phyloP scores from a whole-genome alignment of 1,140 invertebrate species.

The Phymastichus coffea region DNA sequence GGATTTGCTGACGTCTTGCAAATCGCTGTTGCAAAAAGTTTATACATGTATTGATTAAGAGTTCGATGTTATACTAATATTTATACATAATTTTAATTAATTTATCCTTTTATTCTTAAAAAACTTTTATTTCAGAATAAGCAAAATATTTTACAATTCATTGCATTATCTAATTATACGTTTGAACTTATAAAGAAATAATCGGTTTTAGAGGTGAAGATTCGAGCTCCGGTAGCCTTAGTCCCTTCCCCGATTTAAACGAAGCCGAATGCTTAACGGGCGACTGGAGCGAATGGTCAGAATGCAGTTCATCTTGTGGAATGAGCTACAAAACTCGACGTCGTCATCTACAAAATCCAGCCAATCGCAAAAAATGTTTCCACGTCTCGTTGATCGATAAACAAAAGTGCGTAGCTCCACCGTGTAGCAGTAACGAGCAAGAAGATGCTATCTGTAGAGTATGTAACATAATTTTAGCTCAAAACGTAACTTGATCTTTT shows the following conservation, averaged over 20 bases:
- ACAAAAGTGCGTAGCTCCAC: constrained; percentile 71
- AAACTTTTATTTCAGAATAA: too few relatives aligned
- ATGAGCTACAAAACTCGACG: constrained; percentile 66
- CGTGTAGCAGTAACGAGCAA: constrained; percentile 55
- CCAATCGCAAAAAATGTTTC: constrained; percentile 76
- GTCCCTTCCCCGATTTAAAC: neutral
- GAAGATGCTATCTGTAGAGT: constrained; percentile 61
- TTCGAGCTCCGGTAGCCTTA: too few relatives aligned
- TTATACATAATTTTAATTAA: too few relatives aligned
- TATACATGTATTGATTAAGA: too few relatives aligned
- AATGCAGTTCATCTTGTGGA: constrained; percentile 71
- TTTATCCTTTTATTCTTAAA: too few relatives aligned
- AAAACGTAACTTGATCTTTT: neutral
- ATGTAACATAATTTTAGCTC: constrained; percentile 3
- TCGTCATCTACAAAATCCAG: constrained; percentile 69
- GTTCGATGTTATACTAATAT: too few relatives aligned
- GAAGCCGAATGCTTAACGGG: constrained; percentile 63
- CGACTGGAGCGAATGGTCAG: constrained; percentile 72
- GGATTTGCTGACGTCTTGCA: too few relatives aligned
- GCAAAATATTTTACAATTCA: too few relatives aligned
- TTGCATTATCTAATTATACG: too few relatives aligned
- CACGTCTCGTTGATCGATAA: constrained; percentile 71
- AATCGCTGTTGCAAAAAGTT: too few relatives aligned
- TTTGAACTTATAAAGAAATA: too few relatives aligned
- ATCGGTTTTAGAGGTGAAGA: too few relatives aligned